phyloP scores from a whole-genome alignment of 1,140 invertebrate species.

The Tenebrio molitor region DNA sequence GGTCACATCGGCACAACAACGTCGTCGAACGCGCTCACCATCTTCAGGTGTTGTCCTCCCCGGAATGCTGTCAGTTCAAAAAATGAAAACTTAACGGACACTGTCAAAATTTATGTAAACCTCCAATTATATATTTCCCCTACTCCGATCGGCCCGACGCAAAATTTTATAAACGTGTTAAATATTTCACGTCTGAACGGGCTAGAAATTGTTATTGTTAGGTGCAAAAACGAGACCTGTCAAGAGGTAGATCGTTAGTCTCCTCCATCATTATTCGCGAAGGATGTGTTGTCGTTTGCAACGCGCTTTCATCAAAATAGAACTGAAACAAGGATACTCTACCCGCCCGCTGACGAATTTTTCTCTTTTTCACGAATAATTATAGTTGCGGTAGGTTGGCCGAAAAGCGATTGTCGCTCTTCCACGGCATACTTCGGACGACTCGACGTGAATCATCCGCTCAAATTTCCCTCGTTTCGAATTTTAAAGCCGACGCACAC shows the following conservation, averaged over 20 bases:
- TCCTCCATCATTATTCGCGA: slow-evolving; percentile 32
- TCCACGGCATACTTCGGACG: too few relatives aligned
- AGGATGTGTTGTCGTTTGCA: slow-evolving; percentile 37
- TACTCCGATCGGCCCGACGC: slow-evolving; percentile 14
- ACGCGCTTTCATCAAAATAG: slow-evolving; percentile 17
- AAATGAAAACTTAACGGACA: slow-evolving; percentile 25
- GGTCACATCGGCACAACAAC: background rate
- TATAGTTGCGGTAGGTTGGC: slow-evolving; percentile 6
- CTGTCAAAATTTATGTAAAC: slow-evolving; percentile 34
- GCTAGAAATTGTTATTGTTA: slow-evolving; percentile 40
- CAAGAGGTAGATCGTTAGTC: slow-evolving; percentile 27
- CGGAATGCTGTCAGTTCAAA: slow-evolving; percentile 26
- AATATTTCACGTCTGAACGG: slow-evolving; percentile 34
- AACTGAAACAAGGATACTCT: slow-evolving; percentile 25
- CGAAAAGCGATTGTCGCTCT: too few relatives aligned
- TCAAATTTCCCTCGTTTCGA: too few relatives aligned
- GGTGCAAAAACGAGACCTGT: slow-evolving; percentile 32
- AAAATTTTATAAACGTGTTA: slow-evolving; percentile 36
- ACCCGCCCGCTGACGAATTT: too few relatives aligned
- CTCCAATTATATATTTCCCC: slow-evolving; percentile 39
- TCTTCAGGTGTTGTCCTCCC: slow-evolving; percentile 3
- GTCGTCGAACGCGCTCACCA: background rate
- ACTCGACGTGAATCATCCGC: too few relatives aligned
- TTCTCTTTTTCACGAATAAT: background rate
- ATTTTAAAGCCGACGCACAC: background rate